Base-by-base conservation (phyloP, 2,113 vertebrate genomes). In the Camelus dromedarius region DNA sequence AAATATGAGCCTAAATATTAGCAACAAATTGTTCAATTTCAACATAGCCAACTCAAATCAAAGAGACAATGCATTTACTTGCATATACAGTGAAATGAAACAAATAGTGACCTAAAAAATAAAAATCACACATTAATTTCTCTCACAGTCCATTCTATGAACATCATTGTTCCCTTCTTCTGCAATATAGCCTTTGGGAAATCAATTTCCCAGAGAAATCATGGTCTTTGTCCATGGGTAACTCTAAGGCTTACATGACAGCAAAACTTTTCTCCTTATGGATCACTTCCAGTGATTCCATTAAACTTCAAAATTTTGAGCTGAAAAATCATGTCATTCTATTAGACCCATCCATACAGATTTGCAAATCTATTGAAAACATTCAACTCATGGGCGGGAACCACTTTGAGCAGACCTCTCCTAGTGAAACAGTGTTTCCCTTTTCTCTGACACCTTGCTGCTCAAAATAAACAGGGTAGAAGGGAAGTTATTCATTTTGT, bases 401-500 rank as follows among this genome's bases (percentile, higher is more conserved):
- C 16, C n/a, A 52, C 15, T 30, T 42, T 12, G 26, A 38, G 7
- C 30, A 28, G 73, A 15, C 7, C 8, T n/a, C 79, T 85, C 35
- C n/a, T 50, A 66, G 76, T 54, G 32, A 93, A 95, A 91, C 2
- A 56, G 1, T 73, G 42, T 30, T 64, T 91, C n/a, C 10, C 83
- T 91, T 95, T 86, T n/a, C 38, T 89, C 48, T 11, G 91, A 64
- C 30, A 52, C 30, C 85, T 96, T 64, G 16, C 24, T 95, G 28
- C 69, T 94, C 85, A 96, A 95, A 96, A 94, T 64, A 95, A 91
- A 92, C 46, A 96, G 20, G 50, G 66, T 50, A 46, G 66, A 96
- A 95, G 60, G 82, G 30, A 95, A 96, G 96, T 96, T 87, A 95
- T 97, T 97, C 77, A 96, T 87, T 96, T 92, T 86, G 66, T 32